phyloP scores from a whole-genome alignment of 2,113 vertebrate species.

The Labeo catla region DNA sequence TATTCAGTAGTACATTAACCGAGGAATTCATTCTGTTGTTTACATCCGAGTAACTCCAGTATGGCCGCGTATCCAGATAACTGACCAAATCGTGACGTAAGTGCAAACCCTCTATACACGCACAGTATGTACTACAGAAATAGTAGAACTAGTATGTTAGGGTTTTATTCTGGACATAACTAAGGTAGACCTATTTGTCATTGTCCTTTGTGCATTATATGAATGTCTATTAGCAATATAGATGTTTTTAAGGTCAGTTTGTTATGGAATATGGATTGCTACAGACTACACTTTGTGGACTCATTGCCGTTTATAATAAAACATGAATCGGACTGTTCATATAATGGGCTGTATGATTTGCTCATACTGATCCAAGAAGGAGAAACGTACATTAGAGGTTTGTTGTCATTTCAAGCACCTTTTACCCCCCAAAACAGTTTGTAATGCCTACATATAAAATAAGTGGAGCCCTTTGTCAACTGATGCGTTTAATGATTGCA shows the following conservation, averaged over 20 bases:
- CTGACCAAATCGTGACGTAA: too few species aligned
- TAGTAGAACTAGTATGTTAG: neutral
- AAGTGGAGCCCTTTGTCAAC: too few species aligned
- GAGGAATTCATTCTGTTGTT: too few species aligned
- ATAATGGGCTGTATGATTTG: neutral
- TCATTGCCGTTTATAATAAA: neutral
- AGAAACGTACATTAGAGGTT: neutral
- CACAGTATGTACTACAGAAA: neutral
- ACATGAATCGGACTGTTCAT: neutral
- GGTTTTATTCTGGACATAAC: neutral
- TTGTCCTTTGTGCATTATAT: neutral
- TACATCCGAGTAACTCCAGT: too few species aligned
- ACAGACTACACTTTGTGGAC: neutral
- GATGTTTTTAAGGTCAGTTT: neutral
- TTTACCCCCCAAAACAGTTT: too few species aligned
- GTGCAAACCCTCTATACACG: too few species aligned
- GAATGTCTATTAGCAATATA: neutral
- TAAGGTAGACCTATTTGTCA: neutral
- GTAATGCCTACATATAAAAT: too few species aligned
- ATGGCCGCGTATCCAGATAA: too few species aligned
- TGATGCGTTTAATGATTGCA: neutral
- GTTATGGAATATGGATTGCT: neutral
- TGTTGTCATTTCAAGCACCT: neutral
- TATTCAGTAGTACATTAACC: too few species aligned
- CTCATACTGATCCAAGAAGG: neutral